Conservation (phyloP, 2,888 invertebrate genomes). For the Pammene fasciana region DNA sequence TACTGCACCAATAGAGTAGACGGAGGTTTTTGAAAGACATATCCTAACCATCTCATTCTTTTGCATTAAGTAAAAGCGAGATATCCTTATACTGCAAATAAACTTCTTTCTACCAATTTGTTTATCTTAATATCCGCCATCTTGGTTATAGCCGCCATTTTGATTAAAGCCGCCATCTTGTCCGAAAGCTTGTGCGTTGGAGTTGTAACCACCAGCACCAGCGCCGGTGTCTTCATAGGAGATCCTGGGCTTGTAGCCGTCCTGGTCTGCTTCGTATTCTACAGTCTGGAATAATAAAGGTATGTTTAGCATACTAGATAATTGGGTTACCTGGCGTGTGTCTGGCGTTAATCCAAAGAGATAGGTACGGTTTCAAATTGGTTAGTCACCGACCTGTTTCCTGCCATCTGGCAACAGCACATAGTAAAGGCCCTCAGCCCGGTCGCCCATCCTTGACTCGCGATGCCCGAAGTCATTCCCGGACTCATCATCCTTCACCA, state of each 20-base stretch:
- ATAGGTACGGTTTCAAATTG: too few species aligned
- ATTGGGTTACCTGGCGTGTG: too few species aligned
- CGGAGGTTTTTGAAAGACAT: too few species aligned
- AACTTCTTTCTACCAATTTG: constrained; percentile 43
- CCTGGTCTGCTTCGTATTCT: constrained; percentile 87
- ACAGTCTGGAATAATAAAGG: constrained; percentile 77
- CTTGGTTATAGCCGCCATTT: constrained; percentile 50
- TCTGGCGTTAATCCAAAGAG: too few species aligned
- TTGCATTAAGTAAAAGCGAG: not conserved
- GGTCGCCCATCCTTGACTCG: constrained; percentile 85
- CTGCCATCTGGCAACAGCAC: constrained; percentile 87
- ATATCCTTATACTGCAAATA: not conserved
- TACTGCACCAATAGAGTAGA: not conserved
- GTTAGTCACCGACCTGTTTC: constrained; percentile 76
- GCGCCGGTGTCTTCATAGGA: constrained; percentile 85
- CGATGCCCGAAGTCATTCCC: constrained; percentile 87
- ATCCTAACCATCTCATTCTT: not conserved
- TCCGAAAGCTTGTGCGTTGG: constrained; percentile 52
- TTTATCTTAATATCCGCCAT: constrained; percentile 42
- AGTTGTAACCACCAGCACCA: constrained; percentile 61
- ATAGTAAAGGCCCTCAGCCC: constrained; percentile 85
- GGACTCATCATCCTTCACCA: constrained; percentile 85
- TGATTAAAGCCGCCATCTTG: constrained; percentile 52
- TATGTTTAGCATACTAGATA: too few species aligned
- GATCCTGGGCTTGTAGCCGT: constrained; percentile 87